Base-by-base conservation (phyloP, 2,797 vertebrate genomes). In the Coregonus ussuriensis region DNA sequence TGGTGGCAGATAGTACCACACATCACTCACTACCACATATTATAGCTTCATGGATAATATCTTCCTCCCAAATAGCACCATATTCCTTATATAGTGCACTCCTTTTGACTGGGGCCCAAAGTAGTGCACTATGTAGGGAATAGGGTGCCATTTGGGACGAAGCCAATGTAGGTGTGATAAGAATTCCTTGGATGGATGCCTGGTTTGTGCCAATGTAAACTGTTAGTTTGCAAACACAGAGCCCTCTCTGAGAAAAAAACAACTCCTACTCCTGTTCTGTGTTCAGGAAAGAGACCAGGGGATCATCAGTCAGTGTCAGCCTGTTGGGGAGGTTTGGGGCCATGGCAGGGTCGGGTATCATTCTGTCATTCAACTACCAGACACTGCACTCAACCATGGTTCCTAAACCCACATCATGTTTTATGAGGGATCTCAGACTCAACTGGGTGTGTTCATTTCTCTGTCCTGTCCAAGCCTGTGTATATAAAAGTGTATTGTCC, bases 291-390 rank as follows among this genome's bases (percentile, higher is more conserved):
- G 25, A 29, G 14, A 33, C 14, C 4, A 1, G 56, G 66, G 31
- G 29, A 31, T 72, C 3, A 72, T 72, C 71, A 59, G 29, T 72
- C 71, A 72, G 16, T 72, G 71, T 72, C 71, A 72, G 47, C 35
- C 52, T 54, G 52, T 29, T 31, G 6, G 16, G 71, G 51, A 33
- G 18, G 52, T 33, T 56, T 29, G 51, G 70, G 51, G 71, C 25
- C 15, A 72, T 15, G 13, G 5, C 9, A 29, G 71, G 71, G 52
- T 72, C 31, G 29, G 29, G 53, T 72, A 53, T 72, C 71, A 71
- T 53, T 31, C 21, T 72, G 71, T 72, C 52, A 72, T 54, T 15
- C 31, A 56, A 59, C 29, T 3, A 35, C 29, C 53, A 33, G 71
- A n/a, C 71, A 33, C 15, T 72, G 52, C 71, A 56, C 3, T 67